Evolutionary conservation across 2,888 invertebrate species (phyloP).

Genomic region (Saturnia pavonia): DNA sequence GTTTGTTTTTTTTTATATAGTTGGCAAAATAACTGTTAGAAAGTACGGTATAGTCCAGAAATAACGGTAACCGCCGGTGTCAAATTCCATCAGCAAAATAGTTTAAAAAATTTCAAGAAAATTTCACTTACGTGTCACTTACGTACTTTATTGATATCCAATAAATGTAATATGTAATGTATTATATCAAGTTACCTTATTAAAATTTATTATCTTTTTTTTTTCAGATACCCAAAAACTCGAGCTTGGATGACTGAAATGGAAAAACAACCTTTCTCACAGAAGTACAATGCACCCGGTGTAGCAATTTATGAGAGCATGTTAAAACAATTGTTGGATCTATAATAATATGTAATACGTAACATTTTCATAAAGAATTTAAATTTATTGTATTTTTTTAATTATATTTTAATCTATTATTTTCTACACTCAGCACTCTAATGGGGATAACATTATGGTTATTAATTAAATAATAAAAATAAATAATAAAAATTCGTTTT

Average conservation of each 20-base stretch:
- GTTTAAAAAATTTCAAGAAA: no score
- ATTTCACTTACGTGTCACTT: no score
- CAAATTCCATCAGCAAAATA: no score
- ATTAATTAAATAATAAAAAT: not conserved
- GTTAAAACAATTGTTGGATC: slow-evolving; percentile 23
- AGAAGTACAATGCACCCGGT: slow-evolving; percentile 42
- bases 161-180: not conserved
- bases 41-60: no score
- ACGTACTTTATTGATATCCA: no score
- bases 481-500: not conserved
- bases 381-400: not conserved
- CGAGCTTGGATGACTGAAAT: slow-evolving; percentile 52
- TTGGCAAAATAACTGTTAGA: no score
- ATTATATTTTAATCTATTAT: not conserved
- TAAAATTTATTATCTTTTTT: not conserved
- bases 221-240: slow-evolving; percentile 53
- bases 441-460: no score
- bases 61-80: no score
- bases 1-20: no score
- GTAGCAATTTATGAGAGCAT: slow-evolving; percentile 29
- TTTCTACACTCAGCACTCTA: not conserved
- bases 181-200: not conserved
- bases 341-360: no score
- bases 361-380: not conserved
- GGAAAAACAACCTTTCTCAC: slow-evolving; percentile 44